Evolutionary conservation across 2,113 vertebrate species (phyloP), one percentile per base, ranked within the genome.

Genomic region (Psilopogon haemacephalus): DNA sequence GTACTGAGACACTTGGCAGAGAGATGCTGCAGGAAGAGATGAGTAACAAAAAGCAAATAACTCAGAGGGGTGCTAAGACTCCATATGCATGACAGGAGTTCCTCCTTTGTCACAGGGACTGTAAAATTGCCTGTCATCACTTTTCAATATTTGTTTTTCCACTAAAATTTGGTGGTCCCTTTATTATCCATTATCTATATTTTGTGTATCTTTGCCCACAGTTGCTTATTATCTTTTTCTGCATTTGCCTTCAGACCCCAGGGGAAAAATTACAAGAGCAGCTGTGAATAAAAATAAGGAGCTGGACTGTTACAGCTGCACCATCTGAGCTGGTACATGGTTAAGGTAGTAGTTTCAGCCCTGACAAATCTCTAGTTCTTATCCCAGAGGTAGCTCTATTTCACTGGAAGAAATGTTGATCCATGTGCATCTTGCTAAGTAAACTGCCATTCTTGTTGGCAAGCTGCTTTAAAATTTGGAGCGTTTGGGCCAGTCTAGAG

Each of bases 1-100:
- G 32, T 85, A 44, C 64, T 40, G 71, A 90, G 81, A 68, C n/a
- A 12, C 28, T 88, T 91, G 90, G 75, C 86, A 95, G 83, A 38
- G 90, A 81, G 28, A 28, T 68, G 56, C 75, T 91, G 30, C 48
- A 76, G 64, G 40, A 85, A 85, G 50, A 46, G 46, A 89, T 63
- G 73, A 81, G 63, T 62, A 89, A 74, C 1, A 9, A 7, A 0
- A 2, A 95, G 55, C 56, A 89, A 85, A 68, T 54, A 80, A 79
- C 82, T 87, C 27, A 2, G 76, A 83, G 71, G 72, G 78, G 52
- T 85, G 78, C 38, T 83, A 50, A 67, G 71, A 48, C 46, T 93
- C 74, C 0, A 0, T 63, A 38, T 76, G 82, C 82, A 28, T 48
- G 54, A 83, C 52, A 93, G 19, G 68, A 93, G n/a, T 54, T 85